Evolutionary conservation across 1,140 invertebrate species (phyloP).

Genomic region (Agrilus planipennis): DNA sequence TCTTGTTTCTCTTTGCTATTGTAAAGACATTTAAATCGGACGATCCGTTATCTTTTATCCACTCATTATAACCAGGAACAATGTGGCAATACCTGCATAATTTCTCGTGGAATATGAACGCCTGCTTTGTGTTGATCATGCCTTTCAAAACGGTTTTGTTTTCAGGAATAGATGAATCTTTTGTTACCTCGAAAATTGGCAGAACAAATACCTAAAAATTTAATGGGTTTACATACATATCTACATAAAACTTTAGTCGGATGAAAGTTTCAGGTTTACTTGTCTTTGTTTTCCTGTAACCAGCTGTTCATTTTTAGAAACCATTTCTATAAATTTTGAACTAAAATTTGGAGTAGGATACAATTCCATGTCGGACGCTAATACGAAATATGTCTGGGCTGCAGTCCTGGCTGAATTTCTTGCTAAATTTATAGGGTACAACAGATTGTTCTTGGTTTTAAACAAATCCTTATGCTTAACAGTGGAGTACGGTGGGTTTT

Average conservation of each 20-base stretch:
- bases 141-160: conserved; percentile 33
- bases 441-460: conserved; percentile 6
- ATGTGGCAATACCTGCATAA: conserved; percentile 44
- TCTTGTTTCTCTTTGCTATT: conserved; percentile 31
- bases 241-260: conserved; percentile 5
- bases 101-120: conserved; percentile 42
- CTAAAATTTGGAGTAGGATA: conserved; percentile 30
- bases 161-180: conserved; percentile 21
- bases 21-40: conserved; percentile 21
- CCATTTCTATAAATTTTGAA: conserved; percentile 27
- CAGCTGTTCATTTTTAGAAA: no score
- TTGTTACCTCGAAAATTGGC: conserved; percentile 40
- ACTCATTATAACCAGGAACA: conserved; percentile 33
- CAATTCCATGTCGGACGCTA: conserved; percentile 40
- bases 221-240: background rate
- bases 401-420: conserved; percentile 29
- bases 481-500: conserved; percentile 11
- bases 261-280: background rate
- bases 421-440: conserved; percentile 38
- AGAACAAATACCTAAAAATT: conserved; percentile 35
- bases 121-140: conserved; percentile 33
- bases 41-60: conserved; percentile 13
- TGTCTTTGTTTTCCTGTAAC: conserved; percentile 2
- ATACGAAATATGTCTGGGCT: conserved; percentile 32
- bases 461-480: conserved; percentile 15